These are phyloP conservation scores for Andricus curvator DNA, from an alignment of 2,888 invertebrate species.

Conservation along the genomic window DNA sequence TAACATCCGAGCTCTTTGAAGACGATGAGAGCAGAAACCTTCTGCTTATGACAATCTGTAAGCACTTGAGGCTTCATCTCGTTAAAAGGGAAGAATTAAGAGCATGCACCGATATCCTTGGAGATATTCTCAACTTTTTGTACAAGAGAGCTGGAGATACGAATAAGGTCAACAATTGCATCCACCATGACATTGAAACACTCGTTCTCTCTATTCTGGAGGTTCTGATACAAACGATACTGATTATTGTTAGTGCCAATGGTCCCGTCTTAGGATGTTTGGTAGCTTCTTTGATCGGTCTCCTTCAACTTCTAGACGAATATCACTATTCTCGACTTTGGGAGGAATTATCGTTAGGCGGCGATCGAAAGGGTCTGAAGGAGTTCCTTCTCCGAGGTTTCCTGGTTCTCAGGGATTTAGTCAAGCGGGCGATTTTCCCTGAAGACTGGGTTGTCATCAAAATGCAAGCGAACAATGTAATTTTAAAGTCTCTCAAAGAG, in stretches of 20 bases:
- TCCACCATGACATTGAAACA: constrained; percentile 90
- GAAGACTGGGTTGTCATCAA: constrained; percentile 94
- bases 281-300: constrained; percentile 91
- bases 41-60: constrained; percentile 90
- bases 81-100: constrained; percentile 89
- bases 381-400: constrained; percentile 92
- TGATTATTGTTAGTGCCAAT: constrained; percentile 89
- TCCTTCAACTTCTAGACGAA: constrained; percentile 91
- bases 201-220: constrained; percentile 89
- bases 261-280: constrained; percentile 88
- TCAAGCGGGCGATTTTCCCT: constrained; percentile 89
- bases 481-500: constrained; percentile 91
- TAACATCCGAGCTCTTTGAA: constrained; percentile 86
- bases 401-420: constrained; percentile 88
- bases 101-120: constrained; percentile 91
- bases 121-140: constrained; percentile 87
- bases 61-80: constrained; percentile 91
- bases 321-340: constrained; percentile 92
- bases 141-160: constrained; percentile 80
- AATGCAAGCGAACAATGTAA: constrained; percentile 92
- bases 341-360: constrained; percentile 85
- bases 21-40: constrained; percentile 91
- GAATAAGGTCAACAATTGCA: constrained; percentile 82
- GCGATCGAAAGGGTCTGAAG: constrained; percentile 89
- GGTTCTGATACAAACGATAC: constrained; percentile 91